These are phyloP conservation scores for Turnix velox DNA, from an alignment of 2,113 vertebrate genomes.

Conservation along the genomic window DNA sequence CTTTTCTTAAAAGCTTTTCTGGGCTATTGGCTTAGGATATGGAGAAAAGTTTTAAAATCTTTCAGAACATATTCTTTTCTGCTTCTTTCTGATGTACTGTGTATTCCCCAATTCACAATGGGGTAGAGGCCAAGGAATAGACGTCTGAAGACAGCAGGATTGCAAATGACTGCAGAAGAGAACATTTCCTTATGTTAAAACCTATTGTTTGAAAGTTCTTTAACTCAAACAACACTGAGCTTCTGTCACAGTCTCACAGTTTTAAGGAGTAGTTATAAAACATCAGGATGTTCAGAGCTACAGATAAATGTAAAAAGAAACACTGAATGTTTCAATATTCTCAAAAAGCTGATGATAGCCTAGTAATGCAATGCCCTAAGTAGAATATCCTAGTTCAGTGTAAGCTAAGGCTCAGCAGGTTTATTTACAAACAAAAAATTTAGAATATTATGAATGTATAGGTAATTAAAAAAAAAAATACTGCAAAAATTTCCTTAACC, in stretches of 20 bases:
- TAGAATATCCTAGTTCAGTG: not conserved
- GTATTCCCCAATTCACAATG: accelerated
- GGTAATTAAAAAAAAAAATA: not conserved
- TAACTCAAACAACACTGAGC: not conserved
- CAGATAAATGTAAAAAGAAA: not conserved
- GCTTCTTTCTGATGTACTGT: not conserved
- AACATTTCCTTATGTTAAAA: not conserved
- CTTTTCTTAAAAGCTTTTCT: constrained; percentile 8
- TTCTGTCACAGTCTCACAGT: not conserved
- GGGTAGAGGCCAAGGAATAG: not conserved
- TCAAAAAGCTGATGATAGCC: not conserved
- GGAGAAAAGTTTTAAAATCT: not conserved
- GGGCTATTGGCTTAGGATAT: not conserved
- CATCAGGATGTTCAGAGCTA: not conserved
- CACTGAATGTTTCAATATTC: not conserved
- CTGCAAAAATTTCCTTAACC: not conserved
- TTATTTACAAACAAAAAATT: not conserved
- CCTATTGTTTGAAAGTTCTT: not conserved
- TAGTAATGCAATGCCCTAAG: not conserved
- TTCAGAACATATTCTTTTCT: not conserved
- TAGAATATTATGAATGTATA: not conserved
- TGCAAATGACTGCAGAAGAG: not conserved
- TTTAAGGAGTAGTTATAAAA: not conserved
- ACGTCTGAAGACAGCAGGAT: not conserved
- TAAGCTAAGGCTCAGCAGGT: not conserved